A percentile compares a stretch with the other conserved stretches of the same genome.
phyloP scores from a whole-genome alignment of 2,888 invertebrate species.

The Calliphora vomitoria region DNA sequence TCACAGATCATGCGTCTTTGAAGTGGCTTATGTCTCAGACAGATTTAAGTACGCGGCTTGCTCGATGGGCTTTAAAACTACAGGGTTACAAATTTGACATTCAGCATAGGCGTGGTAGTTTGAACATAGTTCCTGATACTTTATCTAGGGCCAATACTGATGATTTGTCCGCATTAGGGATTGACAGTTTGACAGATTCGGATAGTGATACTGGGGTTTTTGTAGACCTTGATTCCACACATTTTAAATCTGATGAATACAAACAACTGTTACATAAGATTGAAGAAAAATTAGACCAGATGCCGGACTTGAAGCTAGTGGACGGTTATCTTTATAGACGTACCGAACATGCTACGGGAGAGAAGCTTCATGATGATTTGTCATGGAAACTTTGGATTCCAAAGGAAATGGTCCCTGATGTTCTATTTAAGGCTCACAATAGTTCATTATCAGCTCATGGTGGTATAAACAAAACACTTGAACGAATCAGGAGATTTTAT shows the following conservation, averaged over 20 bases:
- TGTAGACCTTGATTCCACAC: not conserved
- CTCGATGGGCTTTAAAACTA: conserved; percentile 50
- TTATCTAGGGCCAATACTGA: not conserved
- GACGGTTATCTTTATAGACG: conserved; percentile 44
- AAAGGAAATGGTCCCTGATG: conserved; percentile 6
- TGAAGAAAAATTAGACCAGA: not conserved
- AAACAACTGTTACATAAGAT: too few relatives aligned
- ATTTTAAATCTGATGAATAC: too few relatives aligned
- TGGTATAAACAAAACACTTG: too few relatives aligned
- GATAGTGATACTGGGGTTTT: too few relatives aligned
- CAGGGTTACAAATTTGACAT: conserved; percentile 34
- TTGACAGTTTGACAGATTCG: too few relatives aligned
- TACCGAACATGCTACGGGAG: conserved; percentile 20
- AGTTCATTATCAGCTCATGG: too few relatives aligned
- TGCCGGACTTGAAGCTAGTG: conserved; percentile 48
- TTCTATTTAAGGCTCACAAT: not conserved
- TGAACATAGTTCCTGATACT: conserved; percentile 42
- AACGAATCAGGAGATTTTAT: too few relatives aligned
- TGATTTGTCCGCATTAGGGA: too few relatives aligned
- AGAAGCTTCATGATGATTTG: conserved; percentile 32
- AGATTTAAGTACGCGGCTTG: too few relatives aligned
- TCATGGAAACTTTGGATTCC: conserved; percentile 58
- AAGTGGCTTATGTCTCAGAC: too few relatives aligned
- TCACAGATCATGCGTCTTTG: too few relatives aligned
- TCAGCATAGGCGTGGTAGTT: not conserved